phyloP scores from a whole-genome alignment of 2,888 invertebrate genomes.

The Hydroisotoma schaefferi region DNA sequence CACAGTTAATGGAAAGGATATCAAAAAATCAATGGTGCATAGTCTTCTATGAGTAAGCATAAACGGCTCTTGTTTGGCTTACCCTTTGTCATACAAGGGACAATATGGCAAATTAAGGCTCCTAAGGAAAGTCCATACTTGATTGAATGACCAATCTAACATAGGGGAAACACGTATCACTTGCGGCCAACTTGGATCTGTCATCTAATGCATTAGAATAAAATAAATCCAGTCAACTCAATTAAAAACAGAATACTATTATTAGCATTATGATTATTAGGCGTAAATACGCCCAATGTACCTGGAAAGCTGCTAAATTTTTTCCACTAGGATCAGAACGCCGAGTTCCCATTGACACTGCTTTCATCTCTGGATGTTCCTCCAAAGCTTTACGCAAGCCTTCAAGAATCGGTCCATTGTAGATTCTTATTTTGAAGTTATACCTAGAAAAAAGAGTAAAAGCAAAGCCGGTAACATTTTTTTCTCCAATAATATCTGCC shows the following conservation, averaged over 20 bases:
- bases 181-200: constrained; percentile 86
- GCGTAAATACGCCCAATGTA: constrained; percentile 50
- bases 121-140: constrained; percentile 87
- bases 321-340: constrained; percentile 79
- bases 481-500: background rate
- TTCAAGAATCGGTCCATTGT: constrained; percentile 67
- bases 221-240: no score
- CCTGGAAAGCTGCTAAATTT: constrained; percentile 66
- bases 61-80: no score
- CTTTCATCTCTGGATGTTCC: constrained; percentile 63
- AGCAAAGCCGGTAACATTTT: constrained; percentile 5
- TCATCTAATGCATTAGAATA: constrained; percentile 62
- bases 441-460: constrained; percentile 57
- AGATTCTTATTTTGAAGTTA: constrained; percentile 65
- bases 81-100: constrained; percentile 82
- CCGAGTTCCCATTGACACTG: constrained; percentile 88
- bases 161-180: constrained; percentile 84
- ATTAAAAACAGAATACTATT: background rate
- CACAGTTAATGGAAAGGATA: no score
- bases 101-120: constrained; percentile 82
- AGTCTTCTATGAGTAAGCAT: no score
- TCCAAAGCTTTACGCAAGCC: constrained; percentile 64
- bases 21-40: no score
- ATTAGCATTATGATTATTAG: background rate
- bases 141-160: constrained; percentile 84